These are phyloP conservation scores for Zoanthus solanderi DNA, from an alignment of 92 coral and sea anemone species.

Conservation along the genomic window DNA sequence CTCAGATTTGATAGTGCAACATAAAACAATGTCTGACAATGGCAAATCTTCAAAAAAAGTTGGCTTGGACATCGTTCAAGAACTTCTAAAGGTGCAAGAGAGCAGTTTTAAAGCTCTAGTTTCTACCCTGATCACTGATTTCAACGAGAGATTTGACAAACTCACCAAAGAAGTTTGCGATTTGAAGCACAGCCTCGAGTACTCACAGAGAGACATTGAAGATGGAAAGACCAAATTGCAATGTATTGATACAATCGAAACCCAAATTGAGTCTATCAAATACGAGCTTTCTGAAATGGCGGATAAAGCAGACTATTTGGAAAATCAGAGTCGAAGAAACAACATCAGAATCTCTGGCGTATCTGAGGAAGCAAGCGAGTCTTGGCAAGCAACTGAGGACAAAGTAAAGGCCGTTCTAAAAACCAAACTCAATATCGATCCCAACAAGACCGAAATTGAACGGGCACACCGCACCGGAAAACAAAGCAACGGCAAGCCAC, in stretches of 20 bases:
- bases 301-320: slow-evolving; percentile 14
- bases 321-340: background rate
- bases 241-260: background rate
- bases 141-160: slow-evolving; percentile 15
- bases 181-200: slow-evolving; percentile 6
- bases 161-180: background rate
- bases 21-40: background rate
- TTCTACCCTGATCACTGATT: background rate
- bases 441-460: slow-evolving; percentile 10
- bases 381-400: background rate
- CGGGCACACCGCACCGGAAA: slow-evolving; percentile 20
- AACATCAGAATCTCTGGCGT: background rate
- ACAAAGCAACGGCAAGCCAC: slow-evolving; percentile 12
- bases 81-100: slow-evolving; percentile 3
- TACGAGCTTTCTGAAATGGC: background rate
- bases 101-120: background rate
- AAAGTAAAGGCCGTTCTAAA: background rate
- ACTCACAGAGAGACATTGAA: background rate
- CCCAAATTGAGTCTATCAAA: background rate
- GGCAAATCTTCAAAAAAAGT: background rate
- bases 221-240: background rate
- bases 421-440: background rate
- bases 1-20: background rate
- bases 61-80: background rate
- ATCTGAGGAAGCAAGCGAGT: background rate